Base-by-base conservation (phyloP, 2,113 vertebrate genomes). In the Podarcis cretensis region DNA sequence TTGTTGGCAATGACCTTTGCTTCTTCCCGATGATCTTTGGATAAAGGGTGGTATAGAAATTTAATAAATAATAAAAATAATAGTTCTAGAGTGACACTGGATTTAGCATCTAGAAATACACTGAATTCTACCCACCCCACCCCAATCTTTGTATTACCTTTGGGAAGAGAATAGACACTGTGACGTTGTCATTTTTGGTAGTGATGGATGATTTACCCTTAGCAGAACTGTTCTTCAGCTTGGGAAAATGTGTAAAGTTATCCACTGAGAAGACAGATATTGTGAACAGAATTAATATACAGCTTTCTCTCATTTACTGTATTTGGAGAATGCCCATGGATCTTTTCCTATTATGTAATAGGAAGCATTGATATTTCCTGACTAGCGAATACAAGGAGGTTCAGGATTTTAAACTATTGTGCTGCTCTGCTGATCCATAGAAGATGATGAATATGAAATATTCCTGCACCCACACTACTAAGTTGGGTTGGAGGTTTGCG, bases 1-100 rank as follows among this genome's bases (percentile, higher is more conserved):
- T 98, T 98, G 96, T 98, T 98, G 65, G 97, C 97, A 0, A 97
- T 98, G 89, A 99, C 98, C 91, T 98, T 98, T 43, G 98, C 98
- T 35, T 35, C 35, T 35, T 54, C 48, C 48, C 48, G 12, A 9
- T 54, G 48, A 12, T 54, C 48, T 54, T 54, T 54, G 48, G 48
- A 54, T 54, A 54, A 54, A 54, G 48, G 48, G 48, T 12, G 10
- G 9, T 54, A 10, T 54, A 48, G 43, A 48, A 48, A 48, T 48
- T 54, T 54, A 10, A 48, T 48, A 48, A 48, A 48, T 48, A 10
- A 54, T 54, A 54, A 54, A 54, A 54, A 54, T 54, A 54, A 54
- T 54, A 54, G 68, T 87, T 91, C 85, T 8, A 89, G 89, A 78
- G 59, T 85, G 68, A 68, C 48, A 54, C 48, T 54, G 48, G 48